Conservation (phyloP, 2,113 vertebrate species). For the Myodes glareolus region DNA sequence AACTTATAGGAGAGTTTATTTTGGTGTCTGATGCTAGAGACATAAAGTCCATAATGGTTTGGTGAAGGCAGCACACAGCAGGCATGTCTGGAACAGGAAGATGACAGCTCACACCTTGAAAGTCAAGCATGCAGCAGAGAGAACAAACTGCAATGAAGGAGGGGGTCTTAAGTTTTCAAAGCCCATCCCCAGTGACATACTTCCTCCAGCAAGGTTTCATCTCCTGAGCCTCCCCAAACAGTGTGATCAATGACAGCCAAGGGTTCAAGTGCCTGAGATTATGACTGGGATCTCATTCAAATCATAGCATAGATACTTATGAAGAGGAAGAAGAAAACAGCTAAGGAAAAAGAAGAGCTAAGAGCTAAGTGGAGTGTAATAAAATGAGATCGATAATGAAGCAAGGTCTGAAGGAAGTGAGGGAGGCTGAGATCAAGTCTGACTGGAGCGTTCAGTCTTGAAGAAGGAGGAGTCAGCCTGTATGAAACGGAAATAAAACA, state of each 20-base stretch:
- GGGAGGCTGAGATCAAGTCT: not conserved
- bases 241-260: not conserved
- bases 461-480: not conserved
- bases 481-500: slow-evolving; percentile 31
- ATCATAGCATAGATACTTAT: not conserved
- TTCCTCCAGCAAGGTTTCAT: not conserved
- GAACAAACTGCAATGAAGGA: not conserved
- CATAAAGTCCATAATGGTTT: not conserved
- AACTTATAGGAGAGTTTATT: not conserved
- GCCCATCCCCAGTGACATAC: not conserved
- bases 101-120: not conserved
- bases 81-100: not conserved
- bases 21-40: not conserved
- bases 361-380: not conserved
- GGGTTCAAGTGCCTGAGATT: not conserved
- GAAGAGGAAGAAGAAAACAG: not conserved
- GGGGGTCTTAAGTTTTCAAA: not conserved
- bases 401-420: not conserved
- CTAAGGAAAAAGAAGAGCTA: not conserved
- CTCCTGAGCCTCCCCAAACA: not conserved
- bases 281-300: not conserved
- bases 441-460: not conserved
- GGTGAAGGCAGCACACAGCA: not conserved
- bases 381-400: not conserved
- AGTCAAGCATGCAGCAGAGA: not conserved